These are phyloP conservation scores for Sebastes flavidus DNA, from an alignment of 2,797 vertebrate species.

Conservation along the genomic window DNA sequence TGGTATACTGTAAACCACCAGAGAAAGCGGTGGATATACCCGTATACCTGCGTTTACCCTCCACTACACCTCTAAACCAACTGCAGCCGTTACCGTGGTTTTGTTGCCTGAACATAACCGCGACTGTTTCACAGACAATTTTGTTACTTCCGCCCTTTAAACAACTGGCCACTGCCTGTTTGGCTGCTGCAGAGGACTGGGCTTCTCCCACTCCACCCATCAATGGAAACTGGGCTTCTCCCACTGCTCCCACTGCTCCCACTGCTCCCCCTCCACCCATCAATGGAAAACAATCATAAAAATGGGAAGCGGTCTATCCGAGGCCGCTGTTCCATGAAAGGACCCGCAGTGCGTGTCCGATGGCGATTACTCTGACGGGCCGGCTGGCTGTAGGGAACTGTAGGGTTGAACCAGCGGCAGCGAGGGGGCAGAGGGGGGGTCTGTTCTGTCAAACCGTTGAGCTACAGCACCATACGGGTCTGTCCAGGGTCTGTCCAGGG, in stretches of 20 bases:
- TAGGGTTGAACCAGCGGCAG: constrained; percentile 26
- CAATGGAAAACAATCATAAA: constrained; percentile 58
- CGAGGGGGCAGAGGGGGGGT: background rate
- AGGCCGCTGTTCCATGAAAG: constrained; percentile 45
- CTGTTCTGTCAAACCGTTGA: constrained; percentile 46
- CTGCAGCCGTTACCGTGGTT: too few species aligned
- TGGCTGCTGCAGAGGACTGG: constrained; percentile 45
- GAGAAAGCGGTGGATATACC: too few species aligned
- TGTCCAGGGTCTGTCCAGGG: constrained; percentile 41
- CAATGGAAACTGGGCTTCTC: too few species aligned
- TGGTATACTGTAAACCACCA: too few species aligned
- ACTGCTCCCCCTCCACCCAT: constrained; percentile 43
- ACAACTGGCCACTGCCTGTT: constrained; percentile 20
- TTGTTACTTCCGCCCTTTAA: background rate
- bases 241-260: background rate
- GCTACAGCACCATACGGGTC: constrained; percentile 54
- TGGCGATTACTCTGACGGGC: constrained; percentile 39
- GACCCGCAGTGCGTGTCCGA: constrained; percentile 37
- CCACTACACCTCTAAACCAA: too few species aligned
- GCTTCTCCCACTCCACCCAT: constrained; percentile 19
- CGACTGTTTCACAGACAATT: too few species aligned
- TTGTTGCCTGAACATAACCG: too few species aligned
- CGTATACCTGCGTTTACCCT: too few species aligned
- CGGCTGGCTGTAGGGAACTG: constrained; percentile 5
- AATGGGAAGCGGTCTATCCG: constrained; percentile 46